Percentiles rank a stretch among this genome's conserved stretches.
Conservation (phyloP, 1,140 invertebrate species). For the Dryas iulia region DNA sequence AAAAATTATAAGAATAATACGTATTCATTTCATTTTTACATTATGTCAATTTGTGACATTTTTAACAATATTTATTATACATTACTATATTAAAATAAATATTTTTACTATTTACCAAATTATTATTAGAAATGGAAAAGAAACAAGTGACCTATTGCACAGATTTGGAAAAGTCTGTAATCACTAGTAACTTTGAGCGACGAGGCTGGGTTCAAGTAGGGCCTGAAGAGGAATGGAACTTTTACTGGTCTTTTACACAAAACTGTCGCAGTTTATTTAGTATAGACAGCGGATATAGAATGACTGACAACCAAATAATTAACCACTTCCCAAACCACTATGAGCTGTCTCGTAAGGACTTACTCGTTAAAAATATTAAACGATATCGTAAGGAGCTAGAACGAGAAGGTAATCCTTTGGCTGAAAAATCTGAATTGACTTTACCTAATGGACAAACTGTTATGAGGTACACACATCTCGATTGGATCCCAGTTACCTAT, state of each 20-base stretch:
- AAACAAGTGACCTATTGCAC: slow-evolving; percentile 88
- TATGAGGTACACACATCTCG: slow-evolving; percentile 93
- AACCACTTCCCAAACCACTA: slow-evolving; percentile 96
- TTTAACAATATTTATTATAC: too few species aligned
- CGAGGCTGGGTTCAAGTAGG: slow-evolving; percentile 94
- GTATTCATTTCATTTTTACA: too few species aligned
- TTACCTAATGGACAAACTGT: slow-evolving; percentile 84
- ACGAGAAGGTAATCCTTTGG: slow-evolving; percentile 92
- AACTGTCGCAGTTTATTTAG: slow-evolving; percentile 95
- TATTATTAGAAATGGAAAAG: slow-evolving; percentile 28
- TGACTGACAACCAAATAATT: slow-evolving; percentile 91
- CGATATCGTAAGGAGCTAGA: slow-evolving; percentile 95
- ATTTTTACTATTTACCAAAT: background rate
- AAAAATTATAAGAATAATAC: too few species aligned
- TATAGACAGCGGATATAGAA: slow-evolving; percentile 93
- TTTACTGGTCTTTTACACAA: slow-evolving; percentile 96
- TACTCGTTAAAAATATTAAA: slow-evolving; percentile 98
- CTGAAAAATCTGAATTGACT: slow-evolving; percentile 83
- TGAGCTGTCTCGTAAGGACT: slow-evolving; percentile 95
- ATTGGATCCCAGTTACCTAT: too few species aligned
- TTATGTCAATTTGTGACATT: too few species aligned
- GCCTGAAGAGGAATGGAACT: slow-evolving; percentile 97
- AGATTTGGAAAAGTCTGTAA: slow-evolving; percentile 96
- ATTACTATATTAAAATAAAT: too few species aligned
- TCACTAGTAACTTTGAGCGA: slow-evolving; percentile 96